Base-by-base conservation (phyloP, 2,113 vertebrate genomes). In the Hydropotes inermis region DNA sequence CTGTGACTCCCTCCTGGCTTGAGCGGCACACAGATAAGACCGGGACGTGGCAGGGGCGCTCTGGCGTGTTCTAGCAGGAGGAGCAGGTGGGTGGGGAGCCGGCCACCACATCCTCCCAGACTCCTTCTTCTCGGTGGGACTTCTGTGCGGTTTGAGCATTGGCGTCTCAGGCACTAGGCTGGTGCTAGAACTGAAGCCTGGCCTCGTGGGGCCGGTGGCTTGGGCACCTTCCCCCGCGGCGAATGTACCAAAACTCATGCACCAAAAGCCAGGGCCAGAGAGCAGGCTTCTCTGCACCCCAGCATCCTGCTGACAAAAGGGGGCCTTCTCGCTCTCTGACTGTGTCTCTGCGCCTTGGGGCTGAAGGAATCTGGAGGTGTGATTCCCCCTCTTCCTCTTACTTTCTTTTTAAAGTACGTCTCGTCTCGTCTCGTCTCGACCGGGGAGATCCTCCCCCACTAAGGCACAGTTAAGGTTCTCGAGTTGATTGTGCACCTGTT, bases 401-500 rank as follows among this genome's bases (percentile, higher is more conserved):
- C 57, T 28, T 28, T 13, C 86, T 86, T 57, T 61, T 25, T 58
- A 79, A 27, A 86, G 50, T 87, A 27, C 23, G 1, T 2, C 70
- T 76, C 12, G 1, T 2, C 55, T 57, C 55, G 0, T 76, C 76
- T 57, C 55, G 0, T 76, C 76, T 58, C 2, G 30, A 28, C 27
- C n/a, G 15, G 93, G 33, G 52, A 95, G 87, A 50, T 83, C 54
- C 30, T 97, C 96, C 83, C 64, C 57, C 8, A 25, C 82, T 55
- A 92, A 89, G 91, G 94, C 39, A 14, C 61, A 83, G 78, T 94
- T 84, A 97, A 28, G 55, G 95, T 97, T 97, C 95, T 93, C 74
- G 93, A 67, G 85, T 98, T 95, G 79, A 86, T 97, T 86, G 64
- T 10, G 81, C 6, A 16, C 78, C 94, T 87, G 94, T 81, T 83